phyloP scores from a whole-genome alignment of 2,888 invertebrate species.

The Troides oblongomaculatus region DNA sequence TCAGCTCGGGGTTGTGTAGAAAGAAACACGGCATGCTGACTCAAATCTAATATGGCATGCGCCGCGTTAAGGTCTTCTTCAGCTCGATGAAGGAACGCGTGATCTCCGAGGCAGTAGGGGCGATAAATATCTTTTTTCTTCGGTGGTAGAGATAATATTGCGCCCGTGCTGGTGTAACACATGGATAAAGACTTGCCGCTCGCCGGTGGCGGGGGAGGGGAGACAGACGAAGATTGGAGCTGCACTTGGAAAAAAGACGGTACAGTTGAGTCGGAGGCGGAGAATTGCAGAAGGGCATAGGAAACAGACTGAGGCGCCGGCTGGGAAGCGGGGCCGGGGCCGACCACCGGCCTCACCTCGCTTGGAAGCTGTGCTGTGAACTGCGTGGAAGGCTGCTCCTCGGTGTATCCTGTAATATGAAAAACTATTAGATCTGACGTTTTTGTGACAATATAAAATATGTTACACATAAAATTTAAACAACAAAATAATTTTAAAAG shows the following conservation, averaged over 20 bases:
- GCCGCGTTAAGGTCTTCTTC: slow-evolving; percentile 93
- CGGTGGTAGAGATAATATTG: slow-evolving; percentile 90
- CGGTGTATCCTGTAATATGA: slow-evolving; percentile 83
- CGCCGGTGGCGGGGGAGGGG: slow-evolving; percentile 76
- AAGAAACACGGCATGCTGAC: slow-evolving; percentile 89
- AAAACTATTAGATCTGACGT: not conserved
- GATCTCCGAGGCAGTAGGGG: slow-evolving; percentile 90
- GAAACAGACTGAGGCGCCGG: slow-evolving; percentile 68
- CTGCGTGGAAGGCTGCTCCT: slow-evolving; percentile 87
- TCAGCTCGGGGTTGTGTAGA: slow-evolving; percentile 75
- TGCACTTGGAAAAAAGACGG: slow-evolving; percentile 69
- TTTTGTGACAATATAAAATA: not conserved
- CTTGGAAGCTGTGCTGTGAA: slow-evolving; percentile 87
- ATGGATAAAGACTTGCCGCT: slow-evolving; percentile 87
- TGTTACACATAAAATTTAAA: not conserved
- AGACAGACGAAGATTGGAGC: slow-evolving; percentile 74
- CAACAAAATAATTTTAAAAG: not conserved
- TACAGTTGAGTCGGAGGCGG: slow-evolving; percentile 65
- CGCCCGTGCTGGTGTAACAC: slow-evolving; percentile 92
- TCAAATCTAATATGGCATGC: slow-evolving; percentile 93
- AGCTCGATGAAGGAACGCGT: slow-evolving; percentile 80
- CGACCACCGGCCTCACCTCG: slow-evolving; percentile 83
- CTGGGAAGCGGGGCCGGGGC: slow-evolving; percentile 61
- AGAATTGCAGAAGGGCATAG: slow-evolving; percentile 74
- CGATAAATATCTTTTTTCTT: slow-evolving; percentile 95